These are phyloP conservation scores for Eremobia ochroleuca DNA, from an alignment of 2,888 invertebrate species.

Conservation along the genomic window DNA sequence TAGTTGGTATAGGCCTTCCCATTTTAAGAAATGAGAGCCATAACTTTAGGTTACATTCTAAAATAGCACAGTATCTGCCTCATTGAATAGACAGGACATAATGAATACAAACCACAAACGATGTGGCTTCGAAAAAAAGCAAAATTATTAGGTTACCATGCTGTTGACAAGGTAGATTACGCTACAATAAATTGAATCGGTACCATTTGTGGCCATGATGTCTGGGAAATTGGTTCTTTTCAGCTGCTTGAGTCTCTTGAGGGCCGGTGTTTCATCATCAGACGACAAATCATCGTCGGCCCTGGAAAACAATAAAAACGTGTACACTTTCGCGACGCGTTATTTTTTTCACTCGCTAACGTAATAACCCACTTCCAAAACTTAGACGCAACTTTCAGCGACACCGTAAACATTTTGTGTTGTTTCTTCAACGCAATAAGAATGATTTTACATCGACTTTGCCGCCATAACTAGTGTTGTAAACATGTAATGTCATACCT, in stretches of 20 bases:
- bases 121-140: not conserved
- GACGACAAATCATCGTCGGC: conserved; percentile 83
- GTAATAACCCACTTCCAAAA: conserved; percentile 84
- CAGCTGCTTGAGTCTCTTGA: conserved; percentile 84
- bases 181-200: conserved; percentile 18
- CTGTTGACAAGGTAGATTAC: conserved; percentile 3
- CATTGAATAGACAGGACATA: not conserved
- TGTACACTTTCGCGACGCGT: conserved; percentile 34
- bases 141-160: conserved; percentile 37
- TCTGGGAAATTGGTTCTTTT: conserved; percentile 82
- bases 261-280: conserved; percentile 84
- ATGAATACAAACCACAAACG: not conserved
- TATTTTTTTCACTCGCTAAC: conserved; percentile 14
- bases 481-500: conserved; percentile 89
- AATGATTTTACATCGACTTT: conserved; percentile 79
- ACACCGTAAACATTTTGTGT: conserved; percentile 81
- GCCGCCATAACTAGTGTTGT: conserved; percentile 89
- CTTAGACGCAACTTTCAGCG: conserved; percentile 82
- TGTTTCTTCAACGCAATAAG: conserved; percentile 51
- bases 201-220: conserved; percentile 82
- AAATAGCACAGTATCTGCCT: not conserved
- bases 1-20: not conserved
- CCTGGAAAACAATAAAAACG: conserved; percentile 77
- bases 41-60: not conserved
- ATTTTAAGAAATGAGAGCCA: not conserved